These are phyloP conservation scores for Venturia canescens DNA, from an alignment of 1,140 invertebrate genomes.

Conservation along the genomic window DNA sequence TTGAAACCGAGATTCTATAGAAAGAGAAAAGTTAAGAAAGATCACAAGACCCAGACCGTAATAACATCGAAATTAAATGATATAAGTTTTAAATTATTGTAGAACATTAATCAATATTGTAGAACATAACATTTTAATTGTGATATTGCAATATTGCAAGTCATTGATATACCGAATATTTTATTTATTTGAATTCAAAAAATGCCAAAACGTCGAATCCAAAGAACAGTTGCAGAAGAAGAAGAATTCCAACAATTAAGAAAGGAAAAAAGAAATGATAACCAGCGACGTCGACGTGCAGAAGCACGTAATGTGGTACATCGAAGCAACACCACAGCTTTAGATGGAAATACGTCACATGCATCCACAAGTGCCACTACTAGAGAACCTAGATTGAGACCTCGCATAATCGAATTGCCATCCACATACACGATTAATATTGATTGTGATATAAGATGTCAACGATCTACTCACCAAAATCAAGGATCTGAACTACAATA, in stretches of 20 bases:
- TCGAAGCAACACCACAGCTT: no score
- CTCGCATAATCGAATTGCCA: conserved; percentile 1
- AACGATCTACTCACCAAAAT: neutral
- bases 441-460: neutral
- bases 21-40: no score
- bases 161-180: no score
- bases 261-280: neutral
- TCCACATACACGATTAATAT: neutral
- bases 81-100: no score
- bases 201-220: neutral
- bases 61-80: no score
- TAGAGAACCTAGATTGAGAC: no score
- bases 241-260: neutral
- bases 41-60: no score
- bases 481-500: neutral
- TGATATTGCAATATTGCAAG: no score
- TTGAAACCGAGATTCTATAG: no score
- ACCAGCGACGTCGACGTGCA: neutral
- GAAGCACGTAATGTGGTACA: neutral
- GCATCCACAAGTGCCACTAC: neutral
- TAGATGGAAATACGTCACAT: neutral
- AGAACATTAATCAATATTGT: no score
- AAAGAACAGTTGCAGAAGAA: neutral
- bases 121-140: no score
- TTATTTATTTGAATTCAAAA: no score